Conservation (phyloP, 1,140 invertebrate genomes). For the Geopemphigus sp. region DNA sequence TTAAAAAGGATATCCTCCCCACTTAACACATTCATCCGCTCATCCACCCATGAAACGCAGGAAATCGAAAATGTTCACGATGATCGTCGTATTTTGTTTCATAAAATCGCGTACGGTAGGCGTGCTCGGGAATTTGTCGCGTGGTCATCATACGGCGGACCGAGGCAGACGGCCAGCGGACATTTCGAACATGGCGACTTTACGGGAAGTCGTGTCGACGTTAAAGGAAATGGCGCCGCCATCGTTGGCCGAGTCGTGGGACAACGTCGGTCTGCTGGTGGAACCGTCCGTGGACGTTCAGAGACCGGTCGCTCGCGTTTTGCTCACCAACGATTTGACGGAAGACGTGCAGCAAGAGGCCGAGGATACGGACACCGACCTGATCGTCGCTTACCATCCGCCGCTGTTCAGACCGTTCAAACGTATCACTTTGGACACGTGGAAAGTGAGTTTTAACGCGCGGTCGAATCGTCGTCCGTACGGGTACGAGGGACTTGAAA, state of each 20-base stretch:
- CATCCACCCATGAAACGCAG: too few relatives aligned
- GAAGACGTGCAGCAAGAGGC: slow-evolving; percentile 86
- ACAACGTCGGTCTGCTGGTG: slow-evolving; percentile 90
- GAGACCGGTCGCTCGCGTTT: slow-evolving; percentile 64
- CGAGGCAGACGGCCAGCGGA: too few relatives aligned
- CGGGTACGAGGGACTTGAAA: too few relatives aligned
- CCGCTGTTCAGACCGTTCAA: slow-evolving; percentile 87
- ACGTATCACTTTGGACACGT: slow-evolving; percentile 64
- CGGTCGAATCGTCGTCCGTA: too few relatives aligned
- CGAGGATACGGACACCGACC: slow-evolving; percentile 63
- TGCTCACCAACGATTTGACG: slow-evolving; percentile 95
- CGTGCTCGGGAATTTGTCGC: too few relatives aligned
- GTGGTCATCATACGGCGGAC: too few relatives aligned
- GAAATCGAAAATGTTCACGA: too few relatives aligned
- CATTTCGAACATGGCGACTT: background rate
- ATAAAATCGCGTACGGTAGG: too few relatives aligned
- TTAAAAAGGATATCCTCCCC: too few relatives aligned
- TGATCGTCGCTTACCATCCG: slow-evolving; percentile 95
- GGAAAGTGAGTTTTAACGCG: slow-evolving; percentile 79
- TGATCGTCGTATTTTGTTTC: too few relatives aligned
- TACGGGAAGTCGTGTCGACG: slow-evolving; percentile 60
- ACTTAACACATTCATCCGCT: too few relatives aligned
- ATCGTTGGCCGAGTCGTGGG: slow-evolving; percentile 80
- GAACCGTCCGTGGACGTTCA: slow-evolving; percentile 51
- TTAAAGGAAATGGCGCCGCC: slow-evolving; percentile 72